phyloP scores from a whole-genome alignment of 2,888 invertebrate species.

The Cancer borealis region DNA sequence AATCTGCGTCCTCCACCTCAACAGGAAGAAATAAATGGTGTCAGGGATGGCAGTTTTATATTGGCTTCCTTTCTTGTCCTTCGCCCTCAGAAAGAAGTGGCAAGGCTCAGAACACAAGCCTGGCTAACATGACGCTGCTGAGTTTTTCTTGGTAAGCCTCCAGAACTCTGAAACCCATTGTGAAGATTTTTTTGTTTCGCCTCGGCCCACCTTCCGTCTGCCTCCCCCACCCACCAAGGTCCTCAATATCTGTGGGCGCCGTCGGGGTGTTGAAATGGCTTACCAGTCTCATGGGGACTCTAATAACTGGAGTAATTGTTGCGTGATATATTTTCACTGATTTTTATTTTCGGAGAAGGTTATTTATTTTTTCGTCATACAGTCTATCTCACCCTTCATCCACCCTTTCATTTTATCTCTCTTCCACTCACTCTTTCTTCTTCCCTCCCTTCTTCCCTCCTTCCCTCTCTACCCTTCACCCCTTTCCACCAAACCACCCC shows the following conservation, averaged over 20 bases:
- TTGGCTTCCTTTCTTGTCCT: not conserved
- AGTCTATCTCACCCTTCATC: not conserved
- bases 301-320: not conserved
- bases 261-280: not conserved
- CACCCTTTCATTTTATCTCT: conserved; percentile 1
- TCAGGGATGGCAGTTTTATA: not conserved
- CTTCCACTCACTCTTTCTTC: not conserved
- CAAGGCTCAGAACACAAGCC: not conserved
- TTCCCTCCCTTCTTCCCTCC: not conserved
- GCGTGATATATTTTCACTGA: conserved; percentile 16
- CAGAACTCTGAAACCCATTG: not conserved
- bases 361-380: conserved; percentile 18
- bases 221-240: not conserved
- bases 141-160: not conserved
- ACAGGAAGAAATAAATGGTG: not conserved
- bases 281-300: not conserved
- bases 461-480: not conserved
- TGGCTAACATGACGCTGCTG: not conserved
- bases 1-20: not conserved
- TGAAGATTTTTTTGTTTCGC: not conserved
- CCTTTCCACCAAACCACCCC: not conserved
- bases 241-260: not conserved
- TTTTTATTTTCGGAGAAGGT: conserved; percentile 13
- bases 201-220: not conserved
- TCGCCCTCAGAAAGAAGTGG: not conserved